Evolutionary conservation across 2,888 invertebrate genomes (phyloP), one percentile per base, ranked within the genome.

Genomic region (Ischnura elegans): DNA sequence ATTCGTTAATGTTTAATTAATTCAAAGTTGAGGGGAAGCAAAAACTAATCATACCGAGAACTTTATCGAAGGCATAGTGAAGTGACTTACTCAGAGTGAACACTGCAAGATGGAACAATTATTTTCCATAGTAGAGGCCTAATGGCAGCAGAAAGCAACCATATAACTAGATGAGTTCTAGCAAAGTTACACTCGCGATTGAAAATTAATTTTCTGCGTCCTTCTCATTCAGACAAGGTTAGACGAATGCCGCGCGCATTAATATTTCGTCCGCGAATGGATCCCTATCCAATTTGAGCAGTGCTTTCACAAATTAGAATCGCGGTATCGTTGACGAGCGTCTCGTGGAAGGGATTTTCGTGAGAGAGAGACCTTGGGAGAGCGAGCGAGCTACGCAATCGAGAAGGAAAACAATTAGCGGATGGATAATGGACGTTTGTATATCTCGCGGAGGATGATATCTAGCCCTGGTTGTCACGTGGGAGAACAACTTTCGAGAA

Each of bases 391-490:
- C 36, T n/a, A 36, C 76, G 76, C 76, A 29, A 36, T 76, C 76
- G 76, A 76, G 76, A 76, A 76, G 76, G 76, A 76, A 76, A 76
- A 76, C 76, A 76, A 76, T 76, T 76, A 76, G 76, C 76, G 13
- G 36, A 76, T 76, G 36, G 8, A 76, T 25, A 76, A 76, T 76
- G 76, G 36, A 76, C 36, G 76, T 36, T 25, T 76, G 76, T 13
- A 76, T 76, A 4, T 36, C 76, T 29, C 13, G 36, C 2, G 76
- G 76, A 4, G 76, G 76, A 76, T 21, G 76, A 36, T 76, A 76
- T 76, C 76, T 76, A 76, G 29, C 36, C 16, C 36, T 29, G 76
- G 76, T 29, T 36, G 76, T 76, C 76, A 76, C 76, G 76, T 13
- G 76, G 25, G 36, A 76, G 21, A 61, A 61, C n/a, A 25, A n/a